Evolutionary conservation across 2,888 invertebrate species (phyloP).

Genomic region (Cacoxenus indagator): DNA sequence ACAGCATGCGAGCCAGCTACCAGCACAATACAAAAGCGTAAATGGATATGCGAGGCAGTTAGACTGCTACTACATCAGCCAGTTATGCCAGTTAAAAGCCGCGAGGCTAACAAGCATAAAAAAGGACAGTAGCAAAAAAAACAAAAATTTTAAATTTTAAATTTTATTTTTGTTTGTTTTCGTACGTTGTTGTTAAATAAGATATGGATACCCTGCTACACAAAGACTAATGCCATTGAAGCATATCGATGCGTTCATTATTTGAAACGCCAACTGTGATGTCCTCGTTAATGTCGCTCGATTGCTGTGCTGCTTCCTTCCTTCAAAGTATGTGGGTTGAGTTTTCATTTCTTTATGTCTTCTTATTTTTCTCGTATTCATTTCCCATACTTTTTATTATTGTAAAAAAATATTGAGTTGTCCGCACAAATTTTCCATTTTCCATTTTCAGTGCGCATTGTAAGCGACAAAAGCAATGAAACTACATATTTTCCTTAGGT

Average conservation of each 20-base stretch:
- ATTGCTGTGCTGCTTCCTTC: conserved; percentile 33
- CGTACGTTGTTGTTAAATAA: no score
- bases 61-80: not conserved
- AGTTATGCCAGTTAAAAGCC: not conserved
- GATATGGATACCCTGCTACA: not conserved
- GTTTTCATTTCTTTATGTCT: conserved; percentile 39
- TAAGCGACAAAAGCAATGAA: no score
- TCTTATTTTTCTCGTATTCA: not conserved
- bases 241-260: not conserved
- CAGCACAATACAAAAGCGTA: not conserved
- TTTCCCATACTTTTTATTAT: not conserved
- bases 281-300: conserved; percentile 25
- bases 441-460: no score
- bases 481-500: no score
- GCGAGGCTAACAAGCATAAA: not conserved
- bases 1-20: not conserved
- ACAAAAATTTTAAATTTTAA: not conserved
- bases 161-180: no score
- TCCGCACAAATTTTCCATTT: no score
- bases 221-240: not conserved
- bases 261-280: not conserved
- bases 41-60: not conserved
- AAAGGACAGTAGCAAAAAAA: not conserved
- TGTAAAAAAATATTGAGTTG: not conserved
- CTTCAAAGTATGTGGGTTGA: conserved; percentile 46